Conservation (phyloP, 2,113 vertebrate genomes). For the Micronycteris hirsuta region DNA sequence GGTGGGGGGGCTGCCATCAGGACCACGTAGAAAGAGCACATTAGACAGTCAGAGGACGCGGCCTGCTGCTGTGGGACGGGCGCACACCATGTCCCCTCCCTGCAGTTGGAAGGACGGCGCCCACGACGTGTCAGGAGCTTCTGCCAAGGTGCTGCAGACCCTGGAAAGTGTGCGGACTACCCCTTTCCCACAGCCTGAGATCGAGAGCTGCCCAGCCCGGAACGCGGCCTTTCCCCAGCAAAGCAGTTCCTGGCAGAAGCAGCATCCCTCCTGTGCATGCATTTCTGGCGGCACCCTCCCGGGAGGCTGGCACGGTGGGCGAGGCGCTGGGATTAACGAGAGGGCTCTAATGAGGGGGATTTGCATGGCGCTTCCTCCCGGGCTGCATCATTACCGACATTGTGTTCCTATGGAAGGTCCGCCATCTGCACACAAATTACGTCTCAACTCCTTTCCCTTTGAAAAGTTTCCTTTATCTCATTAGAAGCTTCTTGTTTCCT, state of each 20-base stretch:
- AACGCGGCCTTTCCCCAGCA: neutral
- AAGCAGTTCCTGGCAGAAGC: neutral
- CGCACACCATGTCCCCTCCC: no score
- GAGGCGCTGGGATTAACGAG: neutral
- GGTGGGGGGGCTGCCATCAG: no score
- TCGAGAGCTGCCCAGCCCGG: neutral
- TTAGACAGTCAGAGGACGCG: no score
- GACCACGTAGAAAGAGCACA: no score
- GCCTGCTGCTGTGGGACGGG: no score
- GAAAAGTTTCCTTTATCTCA: neutral
- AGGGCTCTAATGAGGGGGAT: accelerated
- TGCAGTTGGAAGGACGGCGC: no score
- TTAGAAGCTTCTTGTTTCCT: neutral
- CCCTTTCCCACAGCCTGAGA: neutral
- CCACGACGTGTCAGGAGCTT: no score
- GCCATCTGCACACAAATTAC: neutral
- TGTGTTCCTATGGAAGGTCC: neutral
- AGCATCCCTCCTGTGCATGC: no score
- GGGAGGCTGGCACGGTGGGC: accelerated
- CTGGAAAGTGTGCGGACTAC: neutral
- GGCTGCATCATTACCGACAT: neutral
- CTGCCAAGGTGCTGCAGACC: no score
- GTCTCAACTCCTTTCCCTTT: neutral
- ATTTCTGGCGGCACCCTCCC: accelerated
- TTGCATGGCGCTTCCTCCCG: neutral